Evolutionary conservation across 2,797 vertebrate species (phyloP).

Genomic region (Eulemur rubriventer): DNA sequence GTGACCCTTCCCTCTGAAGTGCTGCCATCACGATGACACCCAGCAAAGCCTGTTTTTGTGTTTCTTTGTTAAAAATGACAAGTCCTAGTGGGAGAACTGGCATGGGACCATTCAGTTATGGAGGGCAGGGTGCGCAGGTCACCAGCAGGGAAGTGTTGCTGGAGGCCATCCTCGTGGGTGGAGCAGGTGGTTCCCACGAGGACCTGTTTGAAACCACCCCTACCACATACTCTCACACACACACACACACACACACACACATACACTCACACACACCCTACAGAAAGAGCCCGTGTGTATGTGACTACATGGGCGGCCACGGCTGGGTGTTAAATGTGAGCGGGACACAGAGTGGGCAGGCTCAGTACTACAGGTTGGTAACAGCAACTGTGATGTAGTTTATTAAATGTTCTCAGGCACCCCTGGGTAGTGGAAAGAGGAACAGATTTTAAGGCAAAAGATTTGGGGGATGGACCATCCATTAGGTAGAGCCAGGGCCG

Average conservation of each 20-base stretch:
- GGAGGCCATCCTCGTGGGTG: not conserved
- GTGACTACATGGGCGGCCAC: not conserved
- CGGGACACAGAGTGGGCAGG: not conserved
- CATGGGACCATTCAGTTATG: not conserved
- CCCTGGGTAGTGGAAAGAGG: not conserved
- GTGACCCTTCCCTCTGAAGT: not conserved
- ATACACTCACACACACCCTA: too few species aligned
- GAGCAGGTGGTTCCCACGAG: not conserved
- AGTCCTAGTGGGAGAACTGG: not conserved
- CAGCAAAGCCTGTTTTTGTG: not conserved
- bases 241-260: too few species aligned
- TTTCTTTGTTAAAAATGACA: not conserved
- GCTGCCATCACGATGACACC: not conserved
- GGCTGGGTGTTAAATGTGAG: not conserved
- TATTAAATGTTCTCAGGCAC: not conserved
- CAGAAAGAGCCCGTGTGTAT: not conserved
- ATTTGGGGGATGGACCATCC: not conserved
- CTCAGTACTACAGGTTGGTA: not conserved
- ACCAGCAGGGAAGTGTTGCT: not conserved
- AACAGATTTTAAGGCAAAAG: not conserved
- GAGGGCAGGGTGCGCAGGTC: not conserved
- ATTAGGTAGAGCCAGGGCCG: not conserved
- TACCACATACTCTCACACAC: not conserved
- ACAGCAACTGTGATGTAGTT: not conserved
- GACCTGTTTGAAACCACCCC: not conserved